Evolutionary conservation across 2,888 invertebrate genomes (phyloP).

Genomic region (Ichneumoninae sp.): DNA sequence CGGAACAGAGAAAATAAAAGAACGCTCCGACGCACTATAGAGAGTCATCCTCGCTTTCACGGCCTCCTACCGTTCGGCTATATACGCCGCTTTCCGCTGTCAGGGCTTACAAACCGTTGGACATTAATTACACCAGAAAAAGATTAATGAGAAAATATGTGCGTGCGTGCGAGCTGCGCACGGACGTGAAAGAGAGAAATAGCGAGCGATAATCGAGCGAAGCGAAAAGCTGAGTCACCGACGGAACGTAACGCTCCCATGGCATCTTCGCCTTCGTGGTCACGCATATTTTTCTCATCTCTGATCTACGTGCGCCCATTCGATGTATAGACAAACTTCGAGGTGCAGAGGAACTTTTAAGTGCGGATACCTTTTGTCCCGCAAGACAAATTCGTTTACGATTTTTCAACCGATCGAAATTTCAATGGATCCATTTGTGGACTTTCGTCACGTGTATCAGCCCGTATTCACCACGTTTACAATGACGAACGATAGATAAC

Average conservation of each 20-base stretch:
- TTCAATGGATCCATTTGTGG: neutral
- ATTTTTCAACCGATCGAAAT: neutral
- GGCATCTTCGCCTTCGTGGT: constrained; percentile 66
- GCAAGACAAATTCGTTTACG: neutral
- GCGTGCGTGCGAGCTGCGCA: constrained; percentile 68
- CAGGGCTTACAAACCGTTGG: constrained; percentile 73
- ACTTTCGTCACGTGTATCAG: neutral
- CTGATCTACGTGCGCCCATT: neutral
- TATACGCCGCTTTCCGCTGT: constrained; percentile 57
- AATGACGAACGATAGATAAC: neutral
- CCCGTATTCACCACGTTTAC: neutral
- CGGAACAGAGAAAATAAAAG: constrained; percentile 20
- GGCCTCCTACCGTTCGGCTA: constrained; percentile 67
- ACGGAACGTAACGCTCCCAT: constrained; percentile 61
- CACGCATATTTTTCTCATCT: constrained; percentile 65
- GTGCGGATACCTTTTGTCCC: neutral
- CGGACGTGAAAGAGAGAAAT: constrained; percentile 34
- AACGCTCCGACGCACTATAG: constrained; percentile 31
- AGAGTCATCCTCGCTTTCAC: constrained; percentile 71
- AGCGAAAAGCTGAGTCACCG: constrained; percentile 75
- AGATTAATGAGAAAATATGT: constrained; percentile 77
- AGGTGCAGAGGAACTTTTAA: neutral
- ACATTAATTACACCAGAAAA: constrained; percentile 78
- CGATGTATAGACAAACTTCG: neutral
- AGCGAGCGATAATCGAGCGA: constrained; percentile 72